Base-by-base conservation (phyloP, 2,888 invertebrate genomes). In the Calameuta pallipes region DNA sequence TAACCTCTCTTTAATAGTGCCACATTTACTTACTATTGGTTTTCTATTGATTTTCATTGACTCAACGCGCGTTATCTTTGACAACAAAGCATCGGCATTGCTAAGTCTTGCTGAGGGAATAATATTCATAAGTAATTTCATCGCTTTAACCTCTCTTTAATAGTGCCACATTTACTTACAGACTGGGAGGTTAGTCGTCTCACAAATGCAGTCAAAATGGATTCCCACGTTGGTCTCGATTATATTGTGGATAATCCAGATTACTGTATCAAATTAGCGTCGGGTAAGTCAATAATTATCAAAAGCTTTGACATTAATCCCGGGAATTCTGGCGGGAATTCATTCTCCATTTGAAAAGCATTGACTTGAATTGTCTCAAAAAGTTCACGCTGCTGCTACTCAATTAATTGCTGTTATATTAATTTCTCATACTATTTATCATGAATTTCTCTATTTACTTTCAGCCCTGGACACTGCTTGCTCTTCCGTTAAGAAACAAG, bases 171-270 rank as follows among this genome's bases (percentile, higher is more conserved):
- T 76, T 71, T 37, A 68, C 70, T 85, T 85, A 75, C 84, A 89
- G 87, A 84, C 80, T 83, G 83, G 82, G 82, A 83, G 79, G 79
- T 80, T 79, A 81, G 79, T 83, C 83, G 81, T 83, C 31, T 33
- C 85, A 85, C 89, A 86, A 87, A 90, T 90, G 90, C 88, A 83
- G 88, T 87, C 88, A 92, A 87, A 90, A 96, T 98, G 97, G 98
- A 98, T 94, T 96, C 97, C 91, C 95, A 97, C 89, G 96, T 97
- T 92, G 98, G 98, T 87, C 94, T 98, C 92, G 97, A 98, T 93
- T 97, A 97, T 92, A 97, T 98, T 91, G 97, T 98, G 86, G 97
- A 98, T 92, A 97, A 98, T 93, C 96, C 96, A 84, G 98, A 98
- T 92, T 98, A 98, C 92, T 96, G 97, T 87, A 94, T 95, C 87